Percentiles rank a stretch among this genome's conserved stretches.
Conservation (phyloP, 2,888 invertebrate species). For the Dastarcus helophoroides region DNA sequence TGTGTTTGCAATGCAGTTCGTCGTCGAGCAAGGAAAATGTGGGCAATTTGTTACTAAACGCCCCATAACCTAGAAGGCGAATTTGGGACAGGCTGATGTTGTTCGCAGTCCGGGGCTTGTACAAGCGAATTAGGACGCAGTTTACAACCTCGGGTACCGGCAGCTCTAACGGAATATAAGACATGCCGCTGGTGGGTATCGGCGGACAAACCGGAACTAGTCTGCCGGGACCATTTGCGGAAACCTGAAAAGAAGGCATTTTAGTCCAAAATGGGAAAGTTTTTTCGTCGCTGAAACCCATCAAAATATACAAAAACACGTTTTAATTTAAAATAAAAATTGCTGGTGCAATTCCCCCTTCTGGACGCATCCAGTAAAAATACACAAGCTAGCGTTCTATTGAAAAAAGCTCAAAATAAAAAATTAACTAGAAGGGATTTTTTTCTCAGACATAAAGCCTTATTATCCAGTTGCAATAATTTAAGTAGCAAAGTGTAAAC, state of each 20-base stretch:
- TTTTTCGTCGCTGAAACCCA: too few relatives aligned
- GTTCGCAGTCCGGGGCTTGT: slow-evolving; percentile 80
- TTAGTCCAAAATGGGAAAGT: slow-evolving; percentile 3
- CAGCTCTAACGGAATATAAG: slow-evolving; percentile 73
- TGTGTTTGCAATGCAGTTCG: slow-evolving; percentile 43
- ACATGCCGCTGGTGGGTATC: slow-evolving; percentile 75
- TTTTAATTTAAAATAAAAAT: too few relatives aligned
- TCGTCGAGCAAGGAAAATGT: slow-evolving; percentile 39
- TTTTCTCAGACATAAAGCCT: slow-evolving; percentile 1
- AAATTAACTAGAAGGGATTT: neutral
- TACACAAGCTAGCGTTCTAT: slow-evolving; percentile 6
- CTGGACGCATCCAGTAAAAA: neutral
- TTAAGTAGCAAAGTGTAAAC: neutral
- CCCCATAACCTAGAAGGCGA: slow-evolving; percentile 71
- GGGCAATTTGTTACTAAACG: slow-evolving; percentile 52
- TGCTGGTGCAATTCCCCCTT: too few relatives aligned
- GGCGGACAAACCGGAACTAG: slow-evolving; percentile 78
- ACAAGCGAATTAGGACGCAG: slow-evolving; percentile 59
- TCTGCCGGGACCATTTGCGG: slow-evolving; percentile 66
- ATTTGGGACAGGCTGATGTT: slow-evolving; percentile 85
- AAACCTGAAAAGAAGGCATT: slow-evolving; percentile 34
- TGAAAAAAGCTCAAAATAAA: slow-evolving; percentile 2
- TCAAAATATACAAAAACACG: too few relatives aligned
- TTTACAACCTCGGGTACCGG: slow-evolving; percentile 78
- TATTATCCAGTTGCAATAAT: neutral